phyloP scores from a whole-genome alignment of 1,140 invertebrate species.

The Lasioglossum baleicum region DNA sequence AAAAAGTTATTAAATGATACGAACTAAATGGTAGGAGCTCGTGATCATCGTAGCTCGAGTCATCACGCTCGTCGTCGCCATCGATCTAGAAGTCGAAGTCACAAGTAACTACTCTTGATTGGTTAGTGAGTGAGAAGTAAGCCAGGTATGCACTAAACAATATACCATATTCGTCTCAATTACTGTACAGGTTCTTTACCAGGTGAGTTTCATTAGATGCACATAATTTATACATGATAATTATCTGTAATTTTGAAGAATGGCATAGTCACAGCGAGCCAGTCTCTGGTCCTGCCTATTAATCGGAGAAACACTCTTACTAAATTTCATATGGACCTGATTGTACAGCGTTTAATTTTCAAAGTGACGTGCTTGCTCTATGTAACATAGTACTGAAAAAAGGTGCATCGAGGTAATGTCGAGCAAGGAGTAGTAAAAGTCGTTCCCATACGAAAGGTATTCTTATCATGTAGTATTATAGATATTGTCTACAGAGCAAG shows the following conservation, averaged over 20 bases:
- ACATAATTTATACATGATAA: conserved; percentile 76
- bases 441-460: conserved; percentile 49
- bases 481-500: conserved; percentile 71
- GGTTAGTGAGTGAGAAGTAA: conserved; percentile 80
- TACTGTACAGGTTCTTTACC: conserved; percentile 78
- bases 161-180: conserved; percentile 80
- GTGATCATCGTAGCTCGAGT: conserved; percentile 76
- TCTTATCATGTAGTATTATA: conserved; percentile 57
- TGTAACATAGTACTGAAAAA: conserved; percentile 52
- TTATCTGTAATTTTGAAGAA: conserved; percentile 71
- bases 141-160: conserved; percentile 79
- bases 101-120: conserved; percentile 80
- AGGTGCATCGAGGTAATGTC: conserved; percentile 47
- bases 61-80: conserved; percentile 76
- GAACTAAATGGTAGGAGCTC: conserved; percentile 62
- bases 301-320: conserved; percentile 55
- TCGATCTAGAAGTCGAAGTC: conserved; percentile 79
- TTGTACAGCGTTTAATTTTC: conserved; percentile 59
- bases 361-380: conserved; percentile 56
- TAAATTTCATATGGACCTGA: conserved; percentile 59
- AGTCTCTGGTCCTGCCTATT: conserved; percentile 56
- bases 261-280: conserved; percentile 62
- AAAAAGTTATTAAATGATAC: neutral
- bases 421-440: conserved; percentile 51
- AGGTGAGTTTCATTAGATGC: conserved; percentile 80